Percentiles rank a stretch among this genome's conserved stretches.
phyloP scores from a whole-genome alignment of 2,888 invertebrate genomes.

The Epistrophe grossulariae region DNA sequence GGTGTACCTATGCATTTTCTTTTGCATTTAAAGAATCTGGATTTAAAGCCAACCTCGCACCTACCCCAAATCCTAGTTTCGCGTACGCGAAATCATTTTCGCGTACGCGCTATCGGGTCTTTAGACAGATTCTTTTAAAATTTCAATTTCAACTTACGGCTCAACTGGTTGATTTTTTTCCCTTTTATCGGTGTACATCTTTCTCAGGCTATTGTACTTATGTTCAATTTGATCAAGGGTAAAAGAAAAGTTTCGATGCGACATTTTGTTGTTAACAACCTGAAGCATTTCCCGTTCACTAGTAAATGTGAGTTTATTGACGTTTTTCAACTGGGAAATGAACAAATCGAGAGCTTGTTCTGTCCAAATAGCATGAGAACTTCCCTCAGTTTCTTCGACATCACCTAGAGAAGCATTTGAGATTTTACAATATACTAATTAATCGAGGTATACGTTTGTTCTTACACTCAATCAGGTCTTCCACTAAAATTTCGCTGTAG shows the following conservation, averaged over 20 bases:
- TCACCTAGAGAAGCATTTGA: conserved; percentile 23
- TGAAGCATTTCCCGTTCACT: conserved; percentile 54
- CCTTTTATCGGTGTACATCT: conserved; percentile 60
- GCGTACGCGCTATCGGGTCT: too few species aligned
- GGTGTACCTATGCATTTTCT: too few species aligned
- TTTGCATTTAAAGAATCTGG: too few species aligned
- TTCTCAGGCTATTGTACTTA: conserved; percentile 58
- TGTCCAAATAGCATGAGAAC: conserved; percentile 52
- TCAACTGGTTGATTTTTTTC: conserved; percentile 51
- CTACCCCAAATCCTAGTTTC: too few species aligned
- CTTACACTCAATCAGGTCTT: conserved; percentile 68
- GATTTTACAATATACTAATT: too few species aligned
- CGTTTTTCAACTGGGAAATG: conserved; percentile 59
- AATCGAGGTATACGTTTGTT: background rate
- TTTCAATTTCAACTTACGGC: conserved; percentile 32
- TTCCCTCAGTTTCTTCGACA: conserved; percentile 25
- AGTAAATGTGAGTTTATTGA: conserved; percentile 15
- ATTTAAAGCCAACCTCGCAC: too few species aligned
- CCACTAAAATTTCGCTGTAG: conserved; percentile 43
- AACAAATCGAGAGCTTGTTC: conserved; percentile 67
- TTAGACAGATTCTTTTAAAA: too few species aligned
- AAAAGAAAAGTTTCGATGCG: conserved; percentile 35
- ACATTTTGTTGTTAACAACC: conserved; percentile 48
- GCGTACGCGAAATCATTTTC: too few species aligned
- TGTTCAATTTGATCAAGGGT: conserved; percentile 36